These are phyloP conservation scores for Mizuhopecten yessoensis DNA, from an alignment of 1,140 invertebrate species.

Conservation along the genomic window DNA sequence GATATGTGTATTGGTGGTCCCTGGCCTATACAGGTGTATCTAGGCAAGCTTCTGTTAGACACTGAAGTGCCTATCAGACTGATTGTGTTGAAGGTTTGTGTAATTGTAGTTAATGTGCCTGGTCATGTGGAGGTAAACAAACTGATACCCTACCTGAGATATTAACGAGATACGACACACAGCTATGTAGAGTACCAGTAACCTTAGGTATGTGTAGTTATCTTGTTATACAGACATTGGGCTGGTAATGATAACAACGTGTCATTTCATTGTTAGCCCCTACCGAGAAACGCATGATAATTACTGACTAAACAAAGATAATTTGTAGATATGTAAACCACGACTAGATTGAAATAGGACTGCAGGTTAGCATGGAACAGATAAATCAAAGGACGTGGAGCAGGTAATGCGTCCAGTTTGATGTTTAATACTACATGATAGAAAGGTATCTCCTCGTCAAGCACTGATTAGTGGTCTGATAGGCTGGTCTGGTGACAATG, in stretches of 20 bases:
- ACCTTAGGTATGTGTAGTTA: not conserved
- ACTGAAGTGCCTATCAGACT: not conserved
- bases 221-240: not conserved
- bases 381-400: not conserved
- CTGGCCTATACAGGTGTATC: no score
- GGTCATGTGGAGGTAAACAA: slow-evolving; percentile 22
- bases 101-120: slow-evolving; percentile 39
- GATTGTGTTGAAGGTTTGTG: slow-evolving; percentile 31
- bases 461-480: not conserved
- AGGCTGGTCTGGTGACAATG: not conserved
- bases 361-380: not conserved
- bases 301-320: not conserved
- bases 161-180: slow-evolving; percentile 31
- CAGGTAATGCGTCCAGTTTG: not conserved
- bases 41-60: not conserved
- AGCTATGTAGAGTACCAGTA: slow-evolving; percentile 6
- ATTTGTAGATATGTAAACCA: not conserved
- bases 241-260: not conserved
- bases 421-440: not conserved
- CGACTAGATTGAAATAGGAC: not conserved
- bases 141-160: not conserved
- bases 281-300: not conserved
- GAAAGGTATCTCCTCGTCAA: not conserved
- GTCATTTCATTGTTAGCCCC: not conserved
- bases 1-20: no score